phyloP scores from a whole-genome alignment of 2,797 vertebrate species.

The Gymnocypris eckloni region DNA sequence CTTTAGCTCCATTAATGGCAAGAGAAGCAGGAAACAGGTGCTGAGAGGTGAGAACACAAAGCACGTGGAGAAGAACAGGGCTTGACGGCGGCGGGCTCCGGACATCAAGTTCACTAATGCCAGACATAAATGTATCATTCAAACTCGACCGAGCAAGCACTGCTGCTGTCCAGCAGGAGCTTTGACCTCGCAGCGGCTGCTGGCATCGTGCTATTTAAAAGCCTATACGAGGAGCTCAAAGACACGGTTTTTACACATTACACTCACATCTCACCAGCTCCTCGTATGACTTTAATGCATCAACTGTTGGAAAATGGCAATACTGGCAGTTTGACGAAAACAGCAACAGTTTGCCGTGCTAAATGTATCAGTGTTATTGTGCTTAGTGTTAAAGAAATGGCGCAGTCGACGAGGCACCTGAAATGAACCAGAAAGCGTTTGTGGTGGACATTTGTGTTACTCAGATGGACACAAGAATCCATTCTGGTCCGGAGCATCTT shows the following conservation, averaged over 20 bases:
- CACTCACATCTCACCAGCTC: background rate
- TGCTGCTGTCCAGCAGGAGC: background rate
- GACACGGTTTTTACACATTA: background rate
- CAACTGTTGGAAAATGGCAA: background rate
- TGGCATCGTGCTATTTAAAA: conserved; percentile 3
- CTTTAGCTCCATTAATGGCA: background rate
- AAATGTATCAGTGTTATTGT: conserved; percentile 10
- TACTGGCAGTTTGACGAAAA: background rate
- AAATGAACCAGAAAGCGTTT: conserved; percentile 17
- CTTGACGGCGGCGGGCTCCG: background rate
- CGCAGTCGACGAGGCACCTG: conserved; percentile 31
- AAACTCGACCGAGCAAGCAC: background rate
- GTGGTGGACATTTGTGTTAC: conserved; percentile 3
- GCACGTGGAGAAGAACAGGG: conserved; percentile 31
- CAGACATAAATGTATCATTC: background rate
- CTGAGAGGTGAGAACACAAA: background rate
- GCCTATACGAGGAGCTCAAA: background rate
- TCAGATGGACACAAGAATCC: background rate
- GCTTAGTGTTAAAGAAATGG: conserved; percentile 33
- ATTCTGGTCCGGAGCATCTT: background rate
- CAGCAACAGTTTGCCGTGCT: conserved; percentile 35
- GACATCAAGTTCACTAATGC: background rate
- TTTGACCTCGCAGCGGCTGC: background rate
- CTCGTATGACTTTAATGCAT: background rate
- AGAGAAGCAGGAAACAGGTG: conserved; percentile 33